Evolutionary conservation across 2,797 vertebrate genomes (phyloP).

Genomic region (Scolopax bukidnonensis): DNA sequence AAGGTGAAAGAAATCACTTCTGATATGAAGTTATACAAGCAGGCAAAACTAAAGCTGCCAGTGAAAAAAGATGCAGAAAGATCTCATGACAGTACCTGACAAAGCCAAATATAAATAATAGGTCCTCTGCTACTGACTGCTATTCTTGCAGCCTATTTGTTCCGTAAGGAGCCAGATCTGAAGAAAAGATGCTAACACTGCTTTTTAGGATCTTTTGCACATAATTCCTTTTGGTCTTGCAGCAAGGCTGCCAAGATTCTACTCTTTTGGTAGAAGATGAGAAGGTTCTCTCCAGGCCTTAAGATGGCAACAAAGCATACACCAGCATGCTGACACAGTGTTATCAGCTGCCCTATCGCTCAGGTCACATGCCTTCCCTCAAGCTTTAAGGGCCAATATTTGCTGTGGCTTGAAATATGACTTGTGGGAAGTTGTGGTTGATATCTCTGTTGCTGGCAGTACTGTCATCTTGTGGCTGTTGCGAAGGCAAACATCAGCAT

Average conservation of each 20-base stretch:
- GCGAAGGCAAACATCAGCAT: background rate
- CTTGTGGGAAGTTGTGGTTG: background rate
- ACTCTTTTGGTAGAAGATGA: background rate
- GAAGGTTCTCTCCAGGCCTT: background rate
- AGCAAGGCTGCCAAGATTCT: background rate
- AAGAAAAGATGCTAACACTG: background rate
- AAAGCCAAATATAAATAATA: background rate
- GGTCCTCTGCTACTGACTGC: background rate
- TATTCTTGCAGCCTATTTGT: background rate
- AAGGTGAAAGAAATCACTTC: background rate
- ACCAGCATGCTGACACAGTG: background rate
- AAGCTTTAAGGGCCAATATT: background rate
- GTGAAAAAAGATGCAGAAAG: background rate
- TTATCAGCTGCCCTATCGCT: background rate
- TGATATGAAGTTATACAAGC: rapidly evolving
- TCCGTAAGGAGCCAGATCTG: background rate
- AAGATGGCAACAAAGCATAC: background rate
- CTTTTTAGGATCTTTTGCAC: background rate
- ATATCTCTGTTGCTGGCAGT: background rate
- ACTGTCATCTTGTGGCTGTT: background rate
- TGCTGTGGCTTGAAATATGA: background rate
- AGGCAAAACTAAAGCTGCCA: background rate
- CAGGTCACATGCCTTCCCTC: background rate
- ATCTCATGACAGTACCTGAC: background rate
- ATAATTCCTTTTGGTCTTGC: background rate